Evolutionary conservation across 2,113 vertebrate genomes (phyloP), one percentile per base, ranked within the genome.

Genomic region (Python bivittatus): DNA sequence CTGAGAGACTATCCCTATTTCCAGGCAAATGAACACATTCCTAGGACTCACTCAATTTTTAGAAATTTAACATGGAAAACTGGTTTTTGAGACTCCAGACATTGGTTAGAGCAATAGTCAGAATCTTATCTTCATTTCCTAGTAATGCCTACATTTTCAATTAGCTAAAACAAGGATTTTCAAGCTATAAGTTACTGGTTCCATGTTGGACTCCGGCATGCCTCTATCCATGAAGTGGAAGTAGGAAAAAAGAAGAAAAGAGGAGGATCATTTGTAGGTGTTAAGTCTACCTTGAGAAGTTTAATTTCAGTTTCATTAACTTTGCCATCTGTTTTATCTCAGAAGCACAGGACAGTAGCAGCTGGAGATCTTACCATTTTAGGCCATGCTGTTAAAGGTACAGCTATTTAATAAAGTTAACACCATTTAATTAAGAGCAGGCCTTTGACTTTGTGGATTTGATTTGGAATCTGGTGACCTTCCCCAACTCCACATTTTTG

Each of bases 311-410:
- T 94, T 94, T 89, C 38, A 88, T 94, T 93, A 93, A 33, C 22
- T 94, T 94, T 94, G 52, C 94, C 94, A 95, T 93, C 92, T 93
- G 86, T 90, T 95, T 95, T 52, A 22, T 92, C 84, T 94, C 92
- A 83, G 29, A 91, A 89, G 83, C 89, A 92, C 83, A 94, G 94
- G 64, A 42, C 88, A 89, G 68, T 91, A 93, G 90, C 92, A 95
- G 92, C 87, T 93, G 93, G 64, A 29, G n/a, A 92, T 93, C 64
- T 54, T 93, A 84, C 83, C 94, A 52, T 94, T 89, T 68, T 91
- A 88, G 83, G 91, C 91, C 58, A 89, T 93, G 84, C 33, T 92
- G 64, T 88, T 93, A 92, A 93, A 92, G 6, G 48, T 23, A 33
- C 68, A 93, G 7, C n/a, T 52, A 84, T 29, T 57, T 94, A 83